Evolutionary conservation across 2,797 vertebrate genomes (phyloP), one percentile per base, ranked within the genome.

Genomic region (Geotrypetes seraphini): DNA sequence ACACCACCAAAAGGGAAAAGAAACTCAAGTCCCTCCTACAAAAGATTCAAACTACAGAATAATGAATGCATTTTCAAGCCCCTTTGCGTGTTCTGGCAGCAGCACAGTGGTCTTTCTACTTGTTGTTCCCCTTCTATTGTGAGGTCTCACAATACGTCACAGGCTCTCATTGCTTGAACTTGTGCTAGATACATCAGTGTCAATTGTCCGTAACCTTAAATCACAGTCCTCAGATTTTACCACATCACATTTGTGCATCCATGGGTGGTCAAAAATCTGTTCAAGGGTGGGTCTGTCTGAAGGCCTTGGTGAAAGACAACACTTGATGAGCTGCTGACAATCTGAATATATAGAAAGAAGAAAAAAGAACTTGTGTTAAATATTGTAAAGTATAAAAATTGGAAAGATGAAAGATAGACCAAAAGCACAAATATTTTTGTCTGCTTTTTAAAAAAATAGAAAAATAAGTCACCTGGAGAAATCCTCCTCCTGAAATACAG

Each of bases 121-220:
- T 57, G 57, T 45, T 50, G 48, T 60, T 59, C 44, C 72, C 60
- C 68, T 63, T 55, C 54, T 51, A 47, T 43, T 39, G 66, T 72
- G 41, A 65, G 48, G 45, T 53, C 64, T 49, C 67, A 50, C n/a
- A 9, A 35, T 17, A 16, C 35, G 58, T 89, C 83, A 90, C 73
- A 91, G 84, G 74, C 92, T 94, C 78, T 97, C 95, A 22, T 96
- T 95, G 82, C 92, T 96, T 5, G 92, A 97, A 43, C 82, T 95
- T 75, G 91, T 97, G 82, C 94, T 93, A 63, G 92, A 90, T n/a
- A 80, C 81, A 22, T 92, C 90, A 18, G 83, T 69, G 71, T 87
- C 80, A 57, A 96, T 87, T 73, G 86, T 75, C 47, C 88, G 83
- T 63, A 94, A 87, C 53, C 83, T 79, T 69, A 96, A 87, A 31